These are phyloP conservation scores for Phallusia fumigata DNA, from an alignment of 23 tunicate species.

Conservation along the genomic window DNA sequence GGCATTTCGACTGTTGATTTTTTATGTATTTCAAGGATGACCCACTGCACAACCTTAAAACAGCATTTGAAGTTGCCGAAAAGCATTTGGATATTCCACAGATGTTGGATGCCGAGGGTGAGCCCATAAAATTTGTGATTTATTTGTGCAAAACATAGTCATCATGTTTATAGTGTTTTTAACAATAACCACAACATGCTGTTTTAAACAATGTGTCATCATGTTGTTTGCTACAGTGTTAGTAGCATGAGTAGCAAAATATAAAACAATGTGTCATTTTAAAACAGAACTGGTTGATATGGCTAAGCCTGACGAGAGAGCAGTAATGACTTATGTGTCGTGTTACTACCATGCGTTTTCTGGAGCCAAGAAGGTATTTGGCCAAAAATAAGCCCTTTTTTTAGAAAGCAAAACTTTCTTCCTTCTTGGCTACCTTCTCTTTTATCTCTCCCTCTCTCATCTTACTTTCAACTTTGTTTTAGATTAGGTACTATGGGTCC, in stretches of 20 bases:
- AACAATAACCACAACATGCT: not conserved
- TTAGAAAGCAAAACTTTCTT: not conserved
- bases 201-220: no score
- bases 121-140: not conserved
- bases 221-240: no score
- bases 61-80: slow-evolving; percentile 99
- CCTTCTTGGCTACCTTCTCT: not conserved
- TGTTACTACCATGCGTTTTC: slow-evolving; percentile 99
- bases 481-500: no score
- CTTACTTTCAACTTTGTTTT: not conserved
- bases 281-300: slow-evolving; percentile 70
- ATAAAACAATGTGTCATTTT: not conserved
- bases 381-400: not conserved
- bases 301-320: slow-evolving; percentile 98
- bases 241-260: no score
- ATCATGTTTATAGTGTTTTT: not conserved
- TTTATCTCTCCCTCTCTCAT: not conserved
- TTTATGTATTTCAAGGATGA: slow-evolving; percentile 73
- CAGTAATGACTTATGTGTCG: slow-evolving; percentile 99
- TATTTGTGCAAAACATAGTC: not conserved
- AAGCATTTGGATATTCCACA: slow-evolving; percentile 98
- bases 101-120: slow-evolving; percentile 99
- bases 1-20: not conserved
- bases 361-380: slow-evolving; percentile 95
- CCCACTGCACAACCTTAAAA: slow-evolving; percentile 91